A percentile compares a stretch with the other conserved stretches of the same genome.
These are phyloP conservation scores for Hippoglossus hippoglossus DNA, from an alignment of 2,797 vertebrate genomes.

Conservation along the genomic window DNA sequence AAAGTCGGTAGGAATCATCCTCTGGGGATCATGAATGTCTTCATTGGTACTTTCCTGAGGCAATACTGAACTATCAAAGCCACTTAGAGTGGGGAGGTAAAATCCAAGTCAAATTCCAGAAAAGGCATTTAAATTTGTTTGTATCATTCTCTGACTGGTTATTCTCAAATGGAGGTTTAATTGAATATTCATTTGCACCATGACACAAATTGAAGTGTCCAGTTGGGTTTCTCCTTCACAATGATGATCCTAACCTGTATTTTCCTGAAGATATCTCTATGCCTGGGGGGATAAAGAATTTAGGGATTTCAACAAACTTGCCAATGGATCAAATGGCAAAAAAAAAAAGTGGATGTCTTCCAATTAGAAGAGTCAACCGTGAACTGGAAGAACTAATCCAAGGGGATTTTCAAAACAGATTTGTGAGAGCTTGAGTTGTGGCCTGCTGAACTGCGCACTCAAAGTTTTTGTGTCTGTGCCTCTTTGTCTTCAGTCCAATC, in stretches of 20 bases:
- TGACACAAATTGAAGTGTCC: conserved; percentile 32
- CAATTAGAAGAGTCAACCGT: conserved; percentile 78
- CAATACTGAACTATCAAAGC: too few relatives aligned
- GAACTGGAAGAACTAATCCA: conserved; percentile 77
- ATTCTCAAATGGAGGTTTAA: conserved; percentile 6
- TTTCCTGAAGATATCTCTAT: conserved; percentile 44
- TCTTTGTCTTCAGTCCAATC: conserved; percentile 74
- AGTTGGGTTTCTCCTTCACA: conserved; percentile 13
- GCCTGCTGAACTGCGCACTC: conserved; percentile 71
- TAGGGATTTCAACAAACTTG: conserved; percentile 61
- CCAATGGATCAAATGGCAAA: conserved; percentile 69
- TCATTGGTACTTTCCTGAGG: too few relatives aligned
- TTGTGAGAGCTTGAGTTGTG: conserved; percentile 71
- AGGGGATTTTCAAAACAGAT: conserved; percentile 71
- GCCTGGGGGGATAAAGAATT: conserved; percentile 60
- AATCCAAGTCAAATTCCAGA: too few relatives aligned
- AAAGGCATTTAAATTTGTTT: neutral
- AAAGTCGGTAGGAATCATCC: too few relatives aligned
- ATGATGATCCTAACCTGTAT: conserved; percentile 51
- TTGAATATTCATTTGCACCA: conserved; percentile 9
- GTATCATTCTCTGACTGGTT: neutral
- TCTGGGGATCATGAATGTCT: too few relatives aligned
- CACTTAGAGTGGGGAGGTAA: too few relatives aligned
- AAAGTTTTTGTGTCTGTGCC: conserved; percentile 77
- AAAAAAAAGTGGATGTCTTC: conserved; percentile 65